Conservation (phyloP, 2,113 vertebrate genomes). For the Pongo abelii region DNA sequence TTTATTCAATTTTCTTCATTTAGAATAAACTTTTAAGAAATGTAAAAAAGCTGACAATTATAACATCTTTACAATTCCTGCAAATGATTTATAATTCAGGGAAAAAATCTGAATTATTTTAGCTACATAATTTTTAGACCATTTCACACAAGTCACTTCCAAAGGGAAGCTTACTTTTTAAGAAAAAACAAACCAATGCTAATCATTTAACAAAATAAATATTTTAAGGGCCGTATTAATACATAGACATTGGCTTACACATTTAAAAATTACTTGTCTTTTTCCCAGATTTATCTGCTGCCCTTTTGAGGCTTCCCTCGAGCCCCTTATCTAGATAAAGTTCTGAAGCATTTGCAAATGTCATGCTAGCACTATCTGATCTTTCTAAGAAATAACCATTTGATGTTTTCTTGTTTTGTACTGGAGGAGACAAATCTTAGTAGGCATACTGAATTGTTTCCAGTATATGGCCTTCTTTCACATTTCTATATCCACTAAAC, state of each 20-base stretch:
- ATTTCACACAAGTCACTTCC: not conserved
- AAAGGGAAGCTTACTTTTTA: not conserved
- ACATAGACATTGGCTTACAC: not conserved
- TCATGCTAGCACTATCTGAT: constrained; percentile 70
- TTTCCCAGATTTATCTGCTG: not conserved
- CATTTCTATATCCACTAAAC: constrained; percentile 81
- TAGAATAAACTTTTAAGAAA: not conserved
- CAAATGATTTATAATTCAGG: not conserved
- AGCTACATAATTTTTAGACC: not conserved
- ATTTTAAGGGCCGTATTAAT: not conserved
- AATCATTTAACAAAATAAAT: not conserved
- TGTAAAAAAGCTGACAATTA: not conserved
- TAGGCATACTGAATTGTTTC: constrained; percentile 93
- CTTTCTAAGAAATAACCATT: constrained; percentile 97
- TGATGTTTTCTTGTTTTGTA: constrained; percentile 97
- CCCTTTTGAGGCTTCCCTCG: not conserved
- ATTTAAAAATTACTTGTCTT: not conserved
- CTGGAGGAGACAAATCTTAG: constrained; percentile 96
- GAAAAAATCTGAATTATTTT: not conserved
- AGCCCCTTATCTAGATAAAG: constrained; percentile 93
- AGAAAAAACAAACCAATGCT: not conserved
- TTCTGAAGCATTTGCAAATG: constrained; percentile 92
- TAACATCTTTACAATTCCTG: not conserved
- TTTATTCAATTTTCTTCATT: not conserved
- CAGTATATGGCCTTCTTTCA: constrained; percentile 93